These are phyloP conservation scores for Drosophila malerkotliana DNA, from an alignment of 1,140 invertebrate species.

Conservation along the genomic window DNA sequence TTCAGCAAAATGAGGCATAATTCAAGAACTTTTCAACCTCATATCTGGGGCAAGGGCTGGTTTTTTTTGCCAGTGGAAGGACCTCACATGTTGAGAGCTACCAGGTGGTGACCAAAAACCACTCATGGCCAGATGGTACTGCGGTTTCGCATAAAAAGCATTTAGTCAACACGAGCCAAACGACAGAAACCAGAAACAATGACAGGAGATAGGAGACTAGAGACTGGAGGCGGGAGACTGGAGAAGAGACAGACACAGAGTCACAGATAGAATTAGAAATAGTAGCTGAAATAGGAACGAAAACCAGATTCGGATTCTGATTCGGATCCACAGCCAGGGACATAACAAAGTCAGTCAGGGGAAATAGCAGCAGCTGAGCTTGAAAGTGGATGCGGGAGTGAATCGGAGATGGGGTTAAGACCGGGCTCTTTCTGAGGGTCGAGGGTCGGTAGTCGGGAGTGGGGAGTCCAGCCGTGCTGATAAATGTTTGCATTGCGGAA, in stretches of 20 bases:
- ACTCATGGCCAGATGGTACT: slow-evolving; percentile 48
- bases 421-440: background rate
- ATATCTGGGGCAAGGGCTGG: slow-evolving; percentile 9
- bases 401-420: background rate
- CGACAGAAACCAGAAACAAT: slow-evolving; percentile 33
- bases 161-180: slow-evolving; percentile 53
- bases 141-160: slow-evolving; percentile 60
- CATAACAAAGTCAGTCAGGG: slow-evolving; percentile 49
- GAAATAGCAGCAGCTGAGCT: slow-evolving; percentile 48
- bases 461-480: slow-evolving; percentile 56
- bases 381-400: slow-evolving; percentile 17
- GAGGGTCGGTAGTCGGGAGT: background rate
- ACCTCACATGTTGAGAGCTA: slow-evolving; percentile 21
- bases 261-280: background rate
- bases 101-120: slow-evolving; percentile 29
- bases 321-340: slow-evolving; percentile 2
- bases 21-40: slow-evolving; percentile 10
- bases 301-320: slow-evolving; percentile 1
- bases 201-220: background rate
- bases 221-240: background rate
- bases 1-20: slow-evolving; percentile 12
- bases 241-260: slow-evolving; percentile 14
- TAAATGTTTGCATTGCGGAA: slow-evolving; percentile 78
- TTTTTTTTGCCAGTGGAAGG: slow-evolving; percentile 16
- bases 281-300: background rate